Evolutionary conservation across 2,113 vertebrate species (phyloP).

Genomic region (Triplophysa rosa): DNA sequence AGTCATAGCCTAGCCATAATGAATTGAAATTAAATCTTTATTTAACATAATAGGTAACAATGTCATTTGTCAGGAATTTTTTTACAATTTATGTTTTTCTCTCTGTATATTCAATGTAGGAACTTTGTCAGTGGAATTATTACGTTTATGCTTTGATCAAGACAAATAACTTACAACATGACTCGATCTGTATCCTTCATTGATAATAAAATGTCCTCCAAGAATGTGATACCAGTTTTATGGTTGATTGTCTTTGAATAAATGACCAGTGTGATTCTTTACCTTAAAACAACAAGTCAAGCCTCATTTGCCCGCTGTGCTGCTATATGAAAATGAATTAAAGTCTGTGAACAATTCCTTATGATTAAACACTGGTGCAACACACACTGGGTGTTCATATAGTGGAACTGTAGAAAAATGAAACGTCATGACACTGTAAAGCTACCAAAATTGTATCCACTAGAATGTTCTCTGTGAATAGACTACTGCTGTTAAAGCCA

Average conservation of each 20-base stretch:
- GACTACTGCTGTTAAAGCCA: background rate
- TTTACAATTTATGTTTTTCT: no score
- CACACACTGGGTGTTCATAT: background rate
- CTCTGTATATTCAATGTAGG: background rate
- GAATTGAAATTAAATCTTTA: no score
- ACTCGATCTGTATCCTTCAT: conserved; percentile 37
- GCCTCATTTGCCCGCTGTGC: conserved; percentile 33
- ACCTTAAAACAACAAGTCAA: conserved; percentile 43
- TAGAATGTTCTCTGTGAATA: background rate
- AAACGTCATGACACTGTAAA: background rate
- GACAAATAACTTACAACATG: conserved; percentile 22
- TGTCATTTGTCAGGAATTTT: no score
- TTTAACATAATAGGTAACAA: no score
- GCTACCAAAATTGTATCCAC: background rate
- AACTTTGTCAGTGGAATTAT: conserved; percentile 1
- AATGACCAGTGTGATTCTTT: conserved; percentile 13
- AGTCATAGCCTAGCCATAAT: no score
- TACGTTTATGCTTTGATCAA: conserved; percentile 20
- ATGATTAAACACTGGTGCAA: background rate
- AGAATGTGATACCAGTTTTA: conserved; percentile 36
- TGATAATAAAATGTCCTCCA: conserved; percentile 22
- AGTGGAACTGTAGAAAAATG: background rate
- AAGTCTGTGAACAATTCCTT: conserved; percentile 1
- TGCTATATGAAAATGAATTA: conserved; percentile 24
- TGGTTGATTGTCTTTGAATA: conserved; percentile 41